Conservation (phyloP, 92 coral and sea anemone species). For the Porites evermanni region DNA sequence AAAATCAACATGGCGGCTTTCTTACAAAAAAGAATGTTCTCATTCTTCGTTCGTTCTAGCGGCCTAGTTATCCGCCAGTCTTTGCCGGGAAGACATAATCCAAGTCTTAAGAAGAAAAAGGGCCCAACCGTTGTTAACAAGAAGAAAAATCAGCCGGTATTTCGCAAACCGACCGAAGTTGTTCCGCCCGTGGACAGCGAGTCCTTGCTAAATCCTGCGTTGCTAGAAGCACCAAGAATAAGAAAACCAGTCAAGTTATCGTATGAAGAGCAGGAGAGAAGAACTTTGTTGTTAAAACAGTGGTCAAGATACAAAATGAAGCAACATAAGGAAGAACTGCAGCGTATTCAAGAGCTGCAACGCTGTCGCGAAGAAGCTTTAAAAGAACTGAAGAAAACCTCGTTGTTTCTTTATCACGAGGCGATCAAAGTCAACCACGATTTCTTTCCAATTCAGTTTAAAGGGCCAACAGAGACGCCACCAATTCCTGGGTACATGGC, state of each 20-base stretch:
- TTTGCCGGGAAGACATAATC: constrained; percentile 85
- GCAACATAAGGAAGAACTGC: constrained; percentile 92
- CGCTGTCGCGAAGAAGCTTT: constrained; percentile 89
- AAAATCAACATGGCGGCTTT: constrained; percentile 85
- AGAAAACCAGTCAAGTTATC: constrained; percentile 62
- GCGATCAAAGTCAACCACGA: constrained; percentile 87
- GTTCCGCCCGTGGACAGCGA: constrained; percentile 97
- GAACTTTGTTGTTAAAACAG: constrained; percentile 87
- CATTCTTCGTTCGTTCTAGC: constrained; percentile 76
- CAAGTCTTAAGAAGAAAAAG: constrained; percentile 84
- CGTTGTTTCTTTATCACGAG: constrained; percentile 81
- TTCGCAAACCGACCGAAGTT: constrained; percentile 89
- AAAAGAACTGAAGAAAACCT: constrained; percentile 88
- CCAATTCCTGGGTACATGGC: constrained; percentile 89
- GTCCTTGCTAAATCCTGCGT: constrained; percentile 71
- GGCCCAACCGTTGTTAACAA: constrained; percentile 72
- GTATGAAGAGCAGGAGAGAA: constrained; percentile 78
- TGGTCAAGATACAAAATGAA: constrained; percentile 96
- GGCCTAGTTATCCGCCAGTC: constrained; percentile 80
- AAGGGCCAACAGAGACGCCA: constrained; percentile 97
- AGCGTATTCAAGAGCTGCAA: constrained; percentile 86
- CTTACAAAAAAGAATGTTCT: constrained; percentile 47
- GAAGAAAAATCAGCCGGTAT: constrained; percentile 58
- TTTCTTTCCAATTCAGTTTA: constrained; percentile 86
- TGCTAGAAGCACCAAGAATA: constrained; percentile 69